phyloP scores from a whole-genome alignment of 1,140 invertebrate genomes.

The Drosophila setifemur region DNA sequence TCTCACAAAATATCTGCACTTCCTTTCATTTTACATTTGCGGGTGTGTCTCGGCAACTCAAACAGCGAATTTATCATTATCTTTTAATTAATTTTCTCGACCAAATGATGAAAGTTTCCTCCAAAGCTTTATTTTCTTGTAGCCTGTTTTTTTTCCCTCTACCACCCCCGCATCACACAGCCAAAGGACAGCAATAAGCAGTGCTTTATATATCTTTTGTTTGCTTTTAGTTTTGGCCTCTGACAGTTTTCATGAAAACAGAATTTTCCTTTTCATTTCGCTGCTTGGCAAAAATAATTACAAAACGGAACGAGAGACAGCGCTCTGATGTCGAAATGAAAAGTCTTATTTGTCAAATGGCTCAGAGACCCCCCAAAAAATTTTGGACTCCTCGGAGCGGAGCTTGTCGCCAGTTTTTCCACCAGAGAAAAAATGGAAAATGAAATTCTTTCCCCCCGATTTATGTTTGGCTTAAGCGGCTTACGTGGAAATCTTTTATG shows the following conservation, averaged over 20 bases:
- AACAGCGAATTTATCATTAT: constrained; percentile 66
- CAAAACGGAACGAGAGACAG: constrained; percentile 21
- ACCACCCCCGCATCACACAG: constrained; percentile 24
- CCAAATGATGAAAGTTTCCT: constrained; percentile 52
- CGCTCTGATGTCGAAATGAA: constrained; percentile 38
- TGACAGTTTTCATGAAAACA: constrained; percentile 53
- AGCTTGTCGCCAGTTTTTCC: too few relatives aligned
- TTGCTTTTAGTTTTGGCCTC: constrained; percentile 62
- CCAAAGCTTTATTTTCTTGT: constrained; percentile 30
- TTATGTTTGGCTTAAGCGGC: constrained; percentile 47
- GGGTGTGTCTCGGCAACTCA: constrained; percentile 21
- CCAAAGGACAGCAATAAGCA: constrained; percentile 46
- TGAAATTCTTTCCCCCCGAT: constrained; percentile 7
- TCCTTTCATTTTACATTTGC: constrained; percentile 31
- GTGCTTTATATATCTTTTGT: constrained; percentile 53
- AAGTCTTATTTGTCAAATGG: constrained; percentile 52
- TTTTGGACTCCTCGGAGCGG: constrained; percentile 13
- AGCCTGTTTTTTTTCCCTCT: constrained; percentile 12
- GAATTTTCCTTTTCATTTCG: constrained; percentile 48
- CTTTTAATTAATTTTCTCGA: constrained; percentile 76
- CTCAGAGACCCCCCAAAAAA: constrained; percentile 36
- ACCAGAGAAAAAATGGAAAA: background rate
- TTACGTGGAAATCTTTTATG: constrained; percentile 39
- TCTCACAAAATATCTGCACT: constrained; percentile 42
- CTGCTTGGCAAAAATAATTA: constrained; percentile 56